Percentiles rank a stretch among this genome's conserved stretches.
Evolutionary conservation across 2,888 invertebrate species (phyloP).

Genomic region (Pecten maximus): DNA sequence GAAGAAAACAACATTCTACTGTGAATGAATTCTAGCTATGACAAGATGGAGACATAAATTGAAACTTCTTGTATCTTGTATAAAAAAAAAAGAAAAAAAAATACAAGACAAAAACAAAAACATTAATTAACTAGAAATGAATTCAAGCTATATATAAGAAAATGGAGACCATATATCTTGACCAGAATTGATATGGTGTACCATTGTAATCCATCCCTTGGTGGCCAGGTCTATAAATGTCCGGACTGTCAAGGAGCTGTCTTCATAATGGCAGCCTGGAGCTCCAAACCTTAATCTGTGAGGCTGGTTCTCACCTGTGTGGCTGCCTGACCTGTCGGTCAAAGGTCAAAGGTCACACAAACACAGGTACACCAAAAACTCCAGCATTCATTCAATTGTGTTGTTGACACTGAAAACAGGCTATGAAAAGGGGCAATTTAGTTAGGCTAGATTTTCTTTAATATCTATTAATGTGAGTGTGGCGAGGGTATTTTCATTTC

Average conservation of each 20-base stretch:
- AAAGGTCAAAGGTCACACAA: constrained; percentile 13
- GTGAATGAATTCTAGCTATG: no score
- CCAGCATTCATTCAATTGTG: neutral
- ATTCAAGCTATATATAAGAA: neutral
- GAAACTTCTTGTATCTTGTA: no score
- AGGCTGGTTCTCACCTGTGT: constrained; percentile 22
- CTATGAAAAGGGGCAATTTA: neutral
- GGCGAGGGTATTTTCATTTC: neutral
- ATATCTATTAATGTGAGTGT: neutral
- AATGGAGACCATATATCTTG: neutral
- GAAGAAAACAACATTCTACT: no score
- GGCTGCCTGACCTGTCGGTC: neutral
- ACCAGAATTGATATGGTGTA: neutral
- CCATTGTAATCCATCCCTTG: neutral
- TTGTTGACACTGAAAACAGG: neutral
- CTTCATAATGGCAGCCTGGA: neutral
- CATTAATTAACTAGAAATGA: no score
- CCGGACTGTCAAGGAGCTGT: neutral
- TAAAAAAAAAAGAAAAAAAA: no score
- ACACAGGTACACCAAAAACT: neutral
- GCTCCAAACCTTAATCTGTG: neutral
- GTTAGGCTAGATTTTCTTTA: neutral
- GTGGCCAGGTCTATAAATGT: neutral
- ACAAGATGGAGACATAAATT: no score
- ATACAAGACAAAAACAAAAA: no score